Percentiles rank a stretch among this genome's conserved stretches.
These are phyloP conservation scores for Metopolophium dirhodum DNA, from an alignment of 1,140 invertebrate genomes.

Conservation along the genomic window DNA sequence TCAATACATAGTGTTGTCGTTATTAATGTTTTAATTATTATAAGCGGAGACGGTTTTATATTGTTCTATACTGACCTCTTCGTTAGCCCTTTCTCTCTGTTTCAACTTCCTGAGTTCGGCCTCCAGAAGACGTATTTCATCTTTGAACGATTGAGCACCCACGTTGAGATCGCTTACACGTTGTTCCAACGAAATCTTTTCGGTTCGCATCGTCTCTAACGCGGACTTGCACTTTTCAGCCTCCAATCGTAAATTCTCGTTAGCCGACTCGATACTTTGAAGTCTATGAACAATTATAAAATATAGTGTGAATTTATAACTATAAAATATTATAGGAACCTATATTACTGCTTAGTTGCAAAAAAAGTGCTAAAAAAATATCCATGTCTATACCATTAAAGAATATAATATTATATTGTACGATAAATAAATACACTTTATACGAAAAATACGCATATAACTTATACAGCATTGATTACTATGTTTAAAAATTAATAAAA, in stretches of 20 bases:
- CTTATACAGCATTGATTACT: not conserved
- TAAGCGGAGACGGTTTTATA: too few relatives aligned
- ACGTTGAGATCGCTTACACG: slow-evolving; percentile 68
- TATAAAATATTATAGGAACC: not conserved
- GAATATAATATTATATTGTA: not conserved
- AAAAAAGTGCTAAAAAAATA: not conserved
- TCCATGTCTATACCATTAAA: not conserved
- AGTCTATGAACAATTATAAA: slow-evolving; percentile 66
- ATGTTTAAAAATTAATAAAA: not conserved
- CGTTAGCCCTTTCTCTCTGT: slow-evolving; percentile 68
- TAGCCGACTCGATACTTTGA: slow-evolving; percentile 79
- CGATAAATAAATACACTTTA: not conserved
- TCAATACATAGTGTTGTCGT: not conserved
- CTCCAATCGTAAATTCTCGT: slow-evolving; percentile 79
- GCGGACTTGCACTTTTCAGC: slow-evolving; percentile 67
- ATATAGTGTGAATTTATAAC: not conserved
- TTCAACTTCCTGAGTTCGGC: slow-evolving; percentile 66
- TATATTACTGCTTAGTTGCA: not conserved
- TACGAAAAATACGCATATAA: not conserved
- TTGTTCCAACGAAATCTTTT: slow-evolving; percentile 65
- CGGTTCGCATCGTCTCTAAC: slow-evolving; percentile 67
- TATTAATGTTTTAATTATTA: not conserved
- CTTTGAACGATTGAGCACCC: slow-evolving; percentile 66
- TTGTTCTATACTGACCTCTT: slow-evolving; percentile 58
- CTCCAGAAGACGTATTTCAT: slow-evolving; percentile 64